Conservation (phyloP, 2,797 vertebrate species). For the Brachyalestes nurse region DNA sequence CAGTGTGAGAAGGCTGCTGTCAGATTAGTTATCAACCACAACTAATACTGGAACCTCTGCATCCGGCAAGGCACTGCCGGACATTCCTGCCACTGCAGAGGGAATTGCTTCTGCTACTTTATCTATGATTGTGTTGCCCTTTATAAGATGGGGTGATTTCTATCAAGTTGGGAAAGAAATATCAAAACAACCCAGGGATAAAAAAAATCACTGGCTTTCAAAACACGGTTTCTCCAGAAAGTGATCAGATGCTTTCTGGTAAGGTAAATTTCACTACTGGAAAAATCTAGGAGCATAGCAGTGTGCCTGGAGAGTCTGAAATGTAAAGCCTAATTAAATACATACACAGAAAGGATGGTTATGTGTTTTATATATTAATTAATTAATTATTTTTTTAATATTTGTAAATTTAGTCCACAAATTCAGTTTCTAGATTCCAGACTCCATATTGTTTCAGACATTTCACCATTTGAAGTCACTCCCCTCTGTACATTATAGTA, state of each 20-base stretch:
- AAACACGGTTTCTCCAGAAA: constrained; percentile 28
- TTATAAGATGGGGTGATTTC: constrained; percentile 42
- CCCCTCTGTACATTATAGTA: no score
- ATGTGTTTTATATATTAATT: not conserved
- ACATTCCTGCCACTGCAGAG: constrained; percentile 11
- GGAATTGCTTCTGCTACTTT: constrained; percentile 52
- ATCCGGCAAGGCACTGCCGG: constrained; percentile 19
- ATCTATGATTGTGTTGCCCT: constrained; percentile 45
- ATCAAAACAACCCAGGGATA: constrained; percentile 12
- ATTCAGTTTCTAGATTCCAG: no score
- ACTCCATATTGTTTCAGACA: no score
- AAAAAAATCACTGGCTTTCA: constrained; percentile 5
- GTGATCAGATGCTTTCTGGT: constrained; percentile 17
- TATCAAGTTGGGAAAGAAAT: constrained; percentile 36
- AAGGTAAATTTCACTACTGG: constrained; percentile 33
- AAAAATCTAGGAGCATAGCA: not conserved
- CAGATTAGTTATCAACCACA: constrained; percentile 41
- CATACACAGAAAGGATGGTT: not conserved
- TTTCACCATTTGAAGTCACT: no score
- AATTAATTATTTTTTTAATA: no score
- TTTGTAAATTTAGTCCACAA: no score
- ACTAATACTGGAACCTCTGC: constrained; percentile 34
- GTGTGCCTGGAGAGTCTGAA: not conserved
- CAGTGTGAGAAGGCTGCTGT: constrained; percentile 33
- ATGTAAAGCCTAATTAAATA: not conserved